phyloP scores from a whole-genome alignment of 2,888 invertebrate genomes.

The Napeogenes sylphis region DNA sequence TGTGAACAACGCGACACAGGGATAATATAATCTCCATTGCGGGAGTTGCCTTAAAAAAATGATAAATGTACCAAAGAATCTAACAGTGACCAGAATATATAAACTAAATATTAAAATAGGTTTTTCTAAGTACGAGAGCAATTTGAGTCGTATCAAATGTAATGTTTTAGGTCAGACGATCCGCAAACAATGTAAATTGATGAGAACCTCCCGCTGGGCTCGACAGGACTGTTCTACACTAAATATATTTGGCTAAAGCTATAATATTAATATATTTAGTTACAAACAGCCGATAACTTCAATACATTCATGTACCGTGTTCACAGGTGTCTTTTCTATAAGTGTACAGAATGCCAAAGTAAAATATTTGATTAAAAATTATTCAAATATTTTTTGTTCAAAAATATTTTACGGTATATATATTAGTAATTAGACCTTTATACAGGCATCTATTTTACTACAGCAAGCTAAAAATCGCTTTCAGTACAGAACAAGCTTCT shows the following conservation, averaged over 20 bases:
- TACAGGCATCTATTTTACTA: too few species aligned
- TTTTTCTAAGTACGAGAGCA: constrained; percentile 23
- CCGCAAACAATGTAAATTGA: constrained; percentile 32
- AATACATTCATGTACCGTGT: too few species aligned
- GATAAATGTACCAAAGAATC: not conserved
- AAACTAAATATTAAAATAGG: constrained; percentile 17
- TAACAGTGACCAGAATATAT: not conserved
- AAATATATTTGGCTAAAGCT: constrained; percentile 1
- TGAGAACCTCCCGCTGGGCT: constrained; percentile 12
- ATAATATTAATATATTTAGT: not conserved
- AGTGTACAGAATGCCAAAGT: too few species aligned
- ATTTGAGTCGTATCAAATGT: constrained; percentile 17
- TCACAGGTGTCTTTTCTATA: too few species aligned
- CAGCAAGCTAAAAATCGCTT: constrained; percentile 2
- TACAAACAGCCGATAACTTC: too few species aligned
- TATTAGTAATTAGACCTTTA: too few species aligned
- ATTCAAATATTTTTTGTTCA: too few species aligned
- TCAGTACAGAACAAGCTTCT: constrained; percentile 1
- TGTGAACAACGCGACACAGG: too few species aligned
- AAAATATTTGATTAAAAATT: too few species aligned
- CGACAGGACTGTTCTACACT: constrained; percentile 1
- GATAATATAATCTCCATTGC: too few species aligned
- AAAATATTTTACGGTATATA: too few species aligned
- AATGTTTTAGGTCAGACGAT: constrained; percentile 27
- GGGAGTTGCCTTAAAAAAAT: too few species aligned